Evolutionary conservation across 1,140 invertebrate species (phyloP).

Genomic region (Marisa cornuarietis): DNA sequence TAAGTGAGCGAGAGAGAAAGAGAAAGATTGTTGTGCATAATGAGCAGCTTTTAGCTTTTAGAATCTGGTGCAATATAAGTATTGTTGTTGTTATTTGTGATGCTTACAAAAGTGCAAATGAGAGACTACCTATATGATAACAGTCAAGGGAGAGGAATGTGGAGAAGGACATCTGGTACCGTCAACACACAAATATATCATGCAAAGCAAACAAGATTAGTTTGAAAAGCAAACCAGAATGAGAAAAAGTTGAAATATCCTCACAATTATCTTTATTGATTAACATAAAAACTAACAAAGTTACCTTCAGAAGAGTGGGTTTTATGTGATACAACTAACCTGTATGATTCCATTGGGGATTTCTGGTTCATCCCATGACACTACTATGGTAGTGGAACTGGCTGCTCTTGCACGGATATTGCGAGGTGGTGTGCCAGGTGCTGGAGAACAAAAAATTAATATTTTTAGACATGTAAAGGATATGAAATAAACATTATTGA

Average conservation of each 20-base stretch:
- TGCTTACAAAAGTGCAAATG: not conserved
- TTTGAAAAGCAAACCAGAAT: no score
- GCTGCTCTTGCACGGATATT: conserved; percentile 92
- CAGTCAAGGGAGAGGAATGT: no score
- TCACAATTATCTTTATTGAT: not conserved
- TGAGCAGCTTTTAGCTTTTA: no score
- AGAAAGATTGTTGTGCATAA: no score
- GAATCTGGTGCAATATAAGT: no score
- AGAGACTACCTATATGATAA: not conserved
- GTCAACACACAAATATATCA: no score
- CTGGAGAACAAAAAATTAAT: conserved; percentile 67
- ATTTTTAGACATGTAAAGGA: no score
- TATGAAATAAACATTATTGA: no score
- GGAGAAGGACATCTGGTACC: no score
- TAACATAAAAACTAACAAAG: not conserved
- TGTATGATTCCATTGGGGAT: conserved; percentile 96
- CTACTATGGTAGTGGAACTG: conserved; percentile 93
- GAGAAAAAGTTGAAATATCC: not conserved
- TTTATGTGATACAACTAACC: conserved; percentile 70
- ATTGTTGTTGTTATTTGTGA: no score
- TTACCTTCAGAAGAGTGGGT: not conserved
- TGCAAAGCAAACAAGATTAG: no score
- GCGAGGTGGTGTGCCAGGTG: conserved; percentile 91
- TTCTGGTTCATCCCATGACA: conserved; percentile 97
- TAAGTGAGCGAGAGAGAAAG: no score